Evolutionary conservation across 2,888 invertebrate species (phyloP).

Genomic region (Diarsia brunnea): DNA sequence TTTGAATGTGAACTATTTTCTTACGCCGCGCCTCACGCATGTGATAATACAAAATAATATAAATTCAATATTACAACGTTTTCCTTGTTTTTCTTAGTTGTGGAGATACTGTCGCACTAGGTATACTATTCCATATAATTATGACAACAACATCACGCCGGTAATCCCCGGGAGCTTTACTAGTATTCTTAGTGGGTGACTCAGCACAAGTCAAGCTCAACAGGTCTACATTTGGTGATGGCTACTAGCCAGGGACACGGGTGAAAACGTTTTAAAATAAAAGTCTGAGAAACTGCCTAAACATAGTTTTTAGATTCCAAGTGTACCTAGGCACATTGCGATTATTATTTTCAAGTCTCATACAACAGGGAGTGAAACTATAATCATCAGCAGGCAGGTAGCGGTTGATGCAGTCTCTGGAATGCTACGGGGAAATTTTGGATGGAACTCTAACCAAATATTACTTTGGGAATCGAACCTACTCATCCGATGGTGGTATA

Average conservation of each 20-base stretch:
- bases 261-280: too few relatives aligned
- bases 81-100: constrained; percentile 9
- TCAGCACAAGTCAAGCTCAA: background rate
- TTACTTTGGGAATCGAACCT: background rate
- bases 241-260: too few relatives aligned
- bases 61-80: constrained; percentile 19
- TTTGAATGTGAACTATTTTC: constrained; percentile 14
- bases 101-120: background rate
- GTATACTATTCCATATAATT: background rate
- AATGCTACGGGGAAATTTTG: background rate
- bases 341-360: too few relatives aligned
- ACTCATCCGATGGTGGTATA: background rate
- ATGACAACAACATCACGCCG: background rate
- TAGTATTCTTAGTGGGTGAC: background rate
- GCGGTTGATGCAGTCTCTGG: too few relatives aligned
- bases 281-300: too few relatives aligned
- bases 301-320: too few relatives aligned
- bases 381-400: too few relatives aligned
- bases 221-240: background rate
- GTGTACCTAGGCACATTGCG: too few relatives aligned
- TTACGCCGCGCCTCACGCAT: background rate
- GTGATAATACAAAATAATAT: background rate
- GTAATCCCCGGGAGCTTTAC: background rate
- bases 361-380: too few relatives aligned
- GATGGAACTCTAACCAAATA: background rate